Percentiles rank a stretch among this genome's conserved stretches.
phyloP scores from a whole-genome alignment of 2,113 vertebrate species.

The Alces alces region DNA sequence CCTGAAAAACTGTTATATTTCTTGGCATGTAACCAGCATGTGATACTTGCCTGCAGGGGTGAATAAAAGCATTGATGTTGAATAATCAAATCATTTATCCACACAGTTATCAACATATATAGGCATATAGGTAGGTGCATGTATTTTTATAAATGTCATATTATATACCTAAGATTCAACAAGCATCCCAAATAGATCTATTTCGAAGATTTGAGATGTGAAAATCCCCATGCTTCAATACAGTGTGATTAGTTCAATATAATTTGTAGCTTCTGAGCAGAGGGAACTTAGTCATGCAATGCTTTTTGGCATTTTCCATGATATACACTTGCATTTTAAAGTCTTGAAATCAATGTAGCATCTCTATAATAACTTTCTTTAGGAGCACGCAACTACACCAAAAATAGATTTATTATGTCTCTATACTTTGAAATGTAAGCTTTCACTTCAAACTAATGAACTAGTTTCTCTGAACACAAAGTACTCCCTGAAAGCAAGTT shows the following conservation, averaged over 20 bases:
- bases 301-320: background rate
- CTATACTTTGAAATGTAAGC: conserved; percentile 8
- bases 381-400: background rate
- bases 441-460: conserved; percentile 18
- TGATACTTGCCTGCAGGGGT: background rate
- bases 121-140: background rate
- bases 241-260: conserved; percentile 23
- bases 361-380: conserved; percentile 20
- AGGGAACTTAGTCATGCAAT: background rate
- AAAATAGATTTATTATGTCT: background rate
- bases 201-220: background rate
- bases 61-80: background rate
- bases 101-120: background rate
- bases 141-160: background rate
- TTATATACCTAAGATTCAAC: background rate
- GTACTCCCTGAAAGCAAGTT: background rate
- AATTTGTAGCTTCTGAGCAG: conserved; percentile 1
- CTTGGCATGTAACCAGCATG: background rate
- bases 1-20: background rate
- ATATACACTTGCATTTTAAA: conserved; percentile 24
- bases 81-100: conserved; percentile 2
- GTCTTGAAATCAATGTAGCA: background rate
- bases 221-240: background rate
- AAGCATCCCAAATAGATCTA: background rate
- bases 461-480: background rate